phyloP scores from a whole-genome alignment of 1,140 invertebrate species.

The Orchesella cincta region DNA sequence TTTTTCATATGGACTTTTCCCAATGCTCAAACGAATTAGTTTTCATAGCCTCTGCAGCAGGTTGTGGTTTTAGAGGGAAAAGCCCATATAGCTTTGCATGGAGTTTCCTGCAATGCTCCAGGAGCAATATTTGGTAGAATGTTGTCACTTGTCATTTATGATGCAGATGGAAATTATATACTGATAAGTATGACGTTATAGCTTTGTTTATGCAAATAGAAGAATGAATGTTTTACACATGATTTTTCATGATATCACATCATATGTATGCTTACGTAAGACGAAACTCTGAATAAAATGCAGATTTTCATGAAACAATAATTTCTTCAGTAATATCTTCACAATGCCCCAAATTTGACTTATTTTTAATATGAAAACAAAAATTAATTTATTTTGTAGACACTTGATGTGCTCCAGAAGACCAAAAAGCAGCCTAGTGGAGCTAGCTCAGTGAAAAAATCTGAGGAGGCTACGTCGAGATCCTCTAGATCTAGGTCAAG shows the following conservation, averaged over 20 bases:
- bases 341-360: background rate
- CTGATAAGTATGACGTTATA: background rate
- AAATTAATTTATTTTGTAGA: background rate
- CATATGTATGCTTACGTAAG: background rate
- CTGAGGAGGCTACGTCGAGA: background rate
- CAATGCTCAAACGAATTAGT: background rate
- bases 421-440: constrained; percentile 28
- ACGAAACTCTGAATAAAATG: background rate
- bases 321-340: background rate
- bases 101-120: constrained; percentile 8
- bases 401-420: constrained; percentile 38
- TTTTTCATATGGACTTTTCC: background rate
- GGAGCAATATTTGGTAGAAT: background rate
- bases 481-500: constrained; percentile 1
- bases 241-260: background rate
- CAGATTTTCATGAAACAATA: background rate
- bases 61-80: constrained; percentile 19
- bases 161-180: background rate
- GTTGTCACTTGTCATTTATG: background rate
- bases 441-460: background rate
- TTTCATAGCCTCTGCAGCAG: background rate
- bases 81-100: background rate
- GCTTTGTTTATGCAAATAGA: background rate
- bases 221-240: background rate
- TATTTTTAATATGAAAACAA: background rate